A percentile compares a stretch with the other conserved stretches of the same genome.
Evolutionary conservation across 2,888 invertebrate genomes (phyloP).

Genomic region (Clivina fossor): DNA sequence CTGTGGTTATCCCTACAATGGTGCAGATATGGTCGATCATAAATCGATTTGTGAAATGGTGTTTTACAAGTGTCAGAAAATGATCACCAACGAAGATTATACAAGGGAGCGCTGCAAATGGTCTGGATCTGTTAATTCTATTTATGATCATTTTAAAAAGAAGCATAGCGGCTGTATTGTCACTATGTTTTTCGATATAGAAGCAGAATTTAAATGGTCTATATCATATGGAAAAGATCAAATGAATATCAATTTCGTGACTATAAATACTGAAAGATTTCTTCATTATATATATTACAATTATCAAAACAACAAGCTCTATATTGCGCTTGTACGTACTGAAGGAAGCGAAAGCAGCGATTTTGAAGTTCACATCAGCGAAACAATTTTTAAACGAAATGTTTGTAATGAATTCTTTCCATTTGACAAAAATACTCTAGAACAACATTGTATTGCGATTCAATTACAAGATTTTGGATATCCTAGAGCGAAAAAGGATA

Average conservation of each 20-base stretch:
- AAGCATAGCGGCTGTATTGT: slow-evolving; percentile 16
- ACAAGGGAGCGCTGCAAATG: slow-evolving; percentile 32
- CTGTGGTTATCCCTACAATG: slow-evolving; percentile 11
- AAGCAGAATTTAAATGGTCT: slow-evolving; percentile 19
- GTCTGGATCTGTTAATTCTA: slow-evolving; percentile 34
- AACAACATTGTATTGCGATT: slow-evolving; percentile 7
- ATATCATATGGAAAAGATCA: slow-evolving; percentile 21
- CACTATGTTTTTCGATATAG: neutral
- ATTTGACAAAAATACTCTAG: neutral
- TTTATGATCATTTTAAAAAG: slow-evolving; percentile 17
- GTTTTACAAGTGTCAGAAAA: slow-evolving; percentile 37
- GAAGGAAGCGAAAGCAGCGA: neutral
- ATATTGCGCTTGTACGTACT: slow-evolving; percentile 11
- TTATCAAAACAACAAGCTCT: neutral
- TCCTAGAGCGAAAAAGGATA: slow-evolving; percentile 19
- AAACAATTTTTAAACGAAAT: slow-evolving; percentile 10
- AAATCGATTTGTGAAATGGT: neutral
- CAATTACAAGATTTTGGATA: slow-evolving; percentile 6
- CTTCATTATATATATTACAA: slow-evolving; percentile 21
- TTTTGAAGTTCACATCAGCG: slow-evolving; percentile 18
- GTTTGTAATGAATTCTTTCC: slow-evolving; percentile 3
- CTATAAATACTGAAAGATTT: slow-evolving; percentile 10
- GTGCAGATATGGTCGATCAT: slow-evolving; percentile 5
- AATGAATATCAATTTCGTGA: slow-evolving; percentile 20
- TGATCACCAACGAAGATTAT: slow-evolving; percentile 25